Base-by-base conservation (phyloP, 2,888 invertebrate genomes). In the Isoperla grammatica region DNA sequence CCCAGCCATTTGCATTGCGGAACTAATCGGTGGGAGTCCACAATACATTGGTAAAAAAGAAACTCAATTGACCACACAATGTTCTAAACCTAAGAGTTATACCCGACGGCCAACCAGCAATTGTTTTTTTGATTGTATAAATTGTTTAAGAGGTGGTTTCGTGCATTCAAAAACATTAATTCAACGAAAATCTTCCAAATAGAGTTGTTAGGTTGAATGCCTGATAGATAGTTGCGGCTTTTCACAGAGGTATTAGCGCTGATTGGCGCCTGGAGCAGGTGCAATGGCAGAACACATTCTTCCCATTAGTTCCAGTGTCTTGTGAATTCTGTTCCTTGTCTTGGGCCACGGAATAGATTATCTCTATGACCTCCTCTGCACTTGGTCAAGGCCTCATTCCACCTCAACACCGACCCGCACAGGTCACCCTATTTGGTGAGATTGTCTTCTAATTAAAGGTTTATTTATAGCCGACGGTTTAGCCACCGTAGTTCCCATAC, bases 101-200 rank as follows among this genome's bases (percentile, higher is more conserved):
- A 40, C 48, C 48, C 6, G 11, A 3, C 29, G 49, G 29, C 49
- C 3, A 23, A 20, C 11, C 17, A 20, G 35, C 22, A 50, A 46
- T 46, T 19, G 46, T 46, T 46, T 22, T 50, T 50, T 50, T 50
- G 49, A 50, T 50, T 50, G 49, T 50, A 50, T 35, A 50, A 50
- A 50, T 50, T 50, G 49, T 50, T 50, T 35, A 29, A 29, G 23
- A 50, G 13, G 15, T 23, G 49, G 49, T 29, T 50, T 23, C 49
- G 23, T 50, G 49, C 22, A 20, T 46, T 17, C 12, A 22, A 46
- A 22, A 46, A 17, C 46, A 19, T 46, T 17, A 22, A 19, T 46
- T 17, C 46, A 20, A n/a, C 20, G 11, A 17, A 3, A 13, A 13
- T 23, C n/a, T 23, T 15, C 29, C 49, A 50, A 50, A 50, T 50